phyloP scores from a whole-genome alignment of 2,888 invertebrate species.

The Lasioglossum malachurum region DNA sequence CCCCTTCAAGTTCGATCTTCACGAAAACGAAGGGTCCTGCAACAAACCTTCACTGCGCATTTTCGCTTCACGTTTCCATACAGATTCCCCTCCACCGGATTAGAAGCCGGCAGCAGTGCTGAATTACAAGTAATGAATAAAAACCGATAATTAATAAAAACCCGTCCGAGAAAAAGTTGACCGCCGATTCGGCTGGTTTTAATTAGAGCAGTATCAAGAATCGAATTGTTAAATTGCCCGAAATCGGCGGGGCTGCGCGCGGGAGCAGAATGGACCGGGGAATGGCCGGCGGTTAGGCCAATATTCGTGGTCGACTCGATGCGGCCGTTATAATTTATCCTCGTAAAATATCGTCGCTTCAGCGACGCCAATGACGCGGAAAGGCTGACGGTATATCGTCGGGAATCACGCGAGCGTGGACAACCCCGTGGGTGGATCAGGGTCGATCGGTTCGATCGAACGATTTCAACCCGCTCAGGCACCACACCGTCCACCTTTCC shows the following conservation, averaged over 20 bases:
- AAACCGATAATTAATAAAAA: too few relatives aligned
- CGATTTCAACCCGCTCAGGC: constrained; percentile 23
- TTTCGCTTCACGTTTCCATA: too few relatives aligned
- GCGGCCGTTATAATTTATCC: constrained; percentile 79
- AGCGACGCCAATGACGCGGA: constrained; percentile 68
- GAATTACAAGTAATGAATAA: too few relatives aligned
- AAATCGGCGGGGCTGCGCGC: background rate
- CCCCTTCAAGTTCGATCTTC: too few relatives aligned
- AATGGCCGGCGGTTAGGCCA: constrained; percentile 27
- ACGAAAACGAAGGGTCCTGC: too few relatives aligned
- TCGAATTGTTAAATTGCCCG: background rate
- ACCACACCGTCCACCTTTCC: too few relatives aligned
- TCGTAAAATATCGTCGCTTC: constrained; percentile 77
- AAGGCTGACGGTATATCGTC: constrained; percentile 65
- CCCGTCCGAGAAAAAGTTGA: too few relatives aligned
- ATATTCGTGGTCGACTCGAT: constrained; percentile 62
- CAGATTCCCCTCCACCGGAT: too few relatives aligned
- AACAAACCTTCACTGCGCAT: too few relatives aligned
- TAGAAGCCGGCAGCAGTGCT: too few relatives aligned
- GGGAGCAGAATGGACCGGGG: background rate
- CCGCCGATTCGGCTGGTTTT: background rate
- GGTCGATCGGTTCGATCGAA: constrained; percentile 48
- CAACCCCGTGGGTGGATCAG: constrained; percentile 5
- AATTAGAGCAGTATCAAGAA: background rate
- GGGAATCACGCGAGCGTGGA: constrained; percentile 61